phyloP scores from a whole-genome alignment of 2,888 invertebrate genomes.

The Cerastoderma edule region DNA sequence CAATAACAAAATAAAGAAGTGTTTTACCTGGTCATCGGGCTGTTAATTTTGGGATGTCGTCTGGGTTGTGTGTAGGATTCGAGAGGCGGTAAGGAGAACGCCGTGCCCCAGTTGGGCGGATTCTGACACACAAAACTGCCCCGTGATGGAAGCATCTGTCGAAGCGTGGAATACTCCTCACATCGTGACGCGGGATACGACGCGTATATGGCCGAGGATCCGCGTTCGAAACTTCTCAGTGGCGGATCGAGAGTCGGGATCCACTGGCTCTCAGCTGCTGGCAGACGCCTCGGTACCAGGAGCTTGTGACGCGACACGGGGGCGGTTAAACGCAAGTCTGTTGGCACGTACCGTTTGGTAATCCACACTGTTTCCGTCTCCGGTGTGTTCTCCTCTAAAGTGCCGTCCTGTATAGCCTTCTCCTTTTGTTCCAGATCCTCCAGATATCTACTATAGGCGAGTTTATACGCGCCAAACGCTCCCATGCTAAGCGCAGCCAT shows the following conservation, averaged over 20 bases:
- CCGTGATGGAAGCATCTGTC: conserved; percentile 79
- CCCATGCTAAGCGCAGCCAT: conserved; percentile 77
- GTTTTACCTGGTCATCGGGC: conserved; percentile 80
- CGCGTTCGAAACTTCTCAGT: conserved; percentile 67
- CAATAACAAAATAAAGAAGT: conserved; percentile 7
- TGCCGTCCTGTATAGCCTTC: conserved; percentile 41
- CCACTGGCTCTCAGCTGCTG: conserved; percentile 70
- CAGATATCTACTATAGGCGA: conserved; percentile 70
- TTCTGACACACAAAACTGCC: conserved; percentile 60
- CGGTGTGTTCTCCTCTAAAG: conserved; percentile 30
- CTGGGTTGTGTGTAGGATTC: conserved; percentile 45
- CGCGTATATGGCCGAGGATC: conserved; percentile 59
- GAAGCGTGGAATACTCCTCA: conserved; percentile 80
- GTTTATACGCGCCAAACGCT: conserved; percentile 74
- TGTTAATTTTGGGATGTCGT: conserved; percentile 76
- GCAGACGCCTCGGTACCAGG: conserved; percentile 67
- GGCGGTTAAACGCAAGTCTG: conserved; percentile 76
- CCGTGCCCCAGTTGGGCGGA: conserved; percentile 80
- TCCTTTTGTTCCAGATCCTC: conserved; percentile 67
- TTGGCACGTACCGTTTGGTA: conserved; percentile 77
- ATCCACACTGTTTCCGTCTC: conserved; percentile 79
- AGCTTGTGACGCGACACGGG: conserved; percentile 80
- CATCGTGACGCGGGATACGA: conserved; percentile 72
- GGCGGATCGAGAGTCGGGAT: conserved; percentile 67
- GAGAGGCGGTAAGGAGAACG: conserved; percentile 62